Conservation (phyloP, 2,888 invertebrate species). For the Calameuta idolon region DNA sequence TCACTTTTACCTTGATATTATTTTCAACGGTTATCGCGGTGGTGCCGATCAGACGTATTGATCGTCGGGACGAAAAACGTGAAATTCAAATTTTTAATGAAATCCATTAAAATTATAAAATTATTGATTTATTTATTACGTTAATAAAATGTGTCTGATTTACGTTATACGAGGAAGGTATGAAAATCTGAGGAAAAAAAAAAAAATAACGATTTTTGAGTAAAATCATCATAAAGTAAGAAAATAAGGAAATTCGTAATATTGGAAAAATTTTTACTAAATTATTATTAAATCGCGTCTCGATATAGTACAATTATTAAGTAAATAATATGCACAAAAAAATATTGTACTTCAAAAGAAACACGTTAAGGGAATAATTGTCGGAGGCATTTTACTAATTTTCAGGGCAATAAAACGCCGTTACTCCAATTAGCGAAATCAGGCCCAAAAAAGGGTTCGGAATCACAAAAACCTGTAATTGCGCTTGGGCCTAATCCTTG, state of each 20-base stretch:
- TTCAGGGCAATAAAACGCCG: neutral
- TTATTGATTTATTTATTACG: neutral
- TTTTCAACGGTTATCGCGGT: neutral
- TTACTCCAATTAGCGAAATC: neutral
- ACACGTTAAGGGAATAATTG: neutral
- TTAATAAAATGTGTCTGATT: neutral
- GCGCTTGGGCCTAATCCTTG: neutral
- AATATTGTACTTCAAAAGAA: neutral
- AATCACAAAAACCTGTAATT: neutral
- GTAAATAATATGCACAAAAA: neutral
- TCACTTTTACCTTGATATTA: neutral
- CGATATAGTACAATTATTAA: too few relatives aligned
- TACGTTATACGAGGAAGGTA: neutral
- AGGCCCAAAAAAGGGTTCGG: neutral
- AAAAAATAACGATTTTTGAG: neutral
- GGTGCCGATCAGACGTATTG: neutral
- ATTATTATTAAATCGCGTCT: too few relatives aligned
- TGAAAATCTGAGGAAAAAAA: neutral
- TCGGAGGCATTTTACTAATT: neutral
- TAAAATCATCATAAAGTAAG: neutral
- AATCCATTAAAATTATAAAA: neutral
- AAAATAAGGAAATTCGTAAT: neutral
- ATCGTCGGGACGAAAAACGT: neutral
- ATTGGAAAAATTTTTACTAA: neutral
- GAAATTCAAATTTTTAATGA: neutral